phyloP scores from a whole-genome alignment of 2,888 invertebrate genomes.

The Rhingia campestris region DNA sequence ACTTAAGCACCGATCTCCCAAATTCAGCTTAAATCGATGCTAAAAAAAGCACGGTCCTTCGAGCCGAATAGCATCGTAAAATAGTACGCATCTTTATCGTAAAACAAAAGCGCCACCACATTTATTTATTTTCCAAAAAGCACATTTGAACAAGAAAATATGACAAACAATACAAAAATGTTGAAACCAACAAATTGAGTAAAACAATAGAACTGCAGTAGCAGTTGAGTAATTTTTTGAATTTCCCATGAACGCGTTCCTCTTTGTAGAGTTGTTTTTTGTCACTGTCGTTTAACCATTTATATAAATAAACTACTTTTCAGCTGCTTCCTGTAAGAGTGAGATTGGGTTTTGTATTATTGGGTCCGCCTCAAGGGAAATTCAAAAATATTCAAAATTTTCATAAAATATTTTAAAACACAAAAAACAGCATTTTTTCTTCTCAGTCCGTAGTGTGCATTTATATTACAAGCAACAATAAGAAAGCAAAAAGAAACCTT shows the following conservation, averaged over 20 bases:
- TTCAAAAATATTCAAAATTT: constrained; percentile 44
- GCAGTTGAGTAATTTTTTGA: constrained; percentile 45
- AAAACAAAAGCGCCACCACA: constrained; percentile 41
- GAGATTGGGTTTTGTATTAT: constrained; percentile 69
- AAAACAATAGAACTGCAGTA: constrained; percentile 17
- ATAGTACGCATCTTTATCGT: constrained; percentile 10
- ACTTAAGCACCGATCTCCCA: constrained; percentile 13
- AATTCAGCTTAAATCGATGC: constrained; percentile 13
- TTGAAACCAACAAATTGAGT: constrained; percentile 15
- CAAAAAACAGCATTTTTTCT: constrained; percentile 40
- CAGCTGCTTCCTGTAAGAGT: constrained; percentile 74
- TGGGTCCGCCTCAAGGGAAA: constrained; percentile 59
- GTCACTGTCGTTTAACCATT: constrained; percentile 71
- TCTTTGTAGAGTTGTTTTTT: constrained; percentile 68
- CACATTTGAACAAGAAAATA: constrained; percentile 44
- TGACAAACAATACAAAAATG: constrained; percentile 14
- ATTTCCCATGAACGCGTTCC: constrained; percentile 53
- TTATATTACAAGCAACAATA: constrained; percentile 35
- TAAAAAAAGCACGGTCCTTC: background rate
- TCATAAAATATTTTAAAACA: constrained; percentile 17
- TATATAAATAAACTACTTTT: constrained; percentile 65
- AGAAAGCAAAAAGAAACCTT: constrained; percentile 29
- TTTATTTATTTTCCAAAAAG: constrained; percentile 5
- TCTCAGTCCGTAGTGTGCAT: constrained; percentile 73
- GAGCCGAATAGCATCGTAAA: constrained; percentile 14